phyloP scores from a whole-genome alignment of 2,797 vertebrate genomes.

The Simalia tracyae region DNA sequence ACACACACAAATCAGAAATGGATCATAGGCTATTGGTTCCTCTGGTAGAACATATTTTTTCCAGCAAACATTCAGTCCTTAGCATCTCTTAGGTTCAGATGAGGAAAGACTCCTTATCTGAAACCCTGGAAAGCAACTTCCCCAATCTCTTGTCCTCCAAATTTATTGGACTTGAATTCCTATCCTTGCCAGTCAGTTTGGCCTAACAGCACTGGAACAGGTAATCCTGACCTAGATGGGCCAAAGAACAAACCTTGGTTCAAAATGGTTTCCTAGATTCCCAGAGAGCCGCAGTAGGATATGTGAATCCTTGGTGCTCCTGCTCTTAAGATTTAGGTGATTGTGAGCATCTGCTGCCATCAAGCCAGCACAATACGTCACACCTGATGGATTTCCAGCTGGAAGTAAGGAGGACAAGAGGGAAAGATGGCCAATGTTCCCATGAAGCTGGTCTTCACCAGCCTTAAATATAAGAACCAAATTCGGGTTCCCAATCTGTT shows the following conservation, averaged over 20 bases:
- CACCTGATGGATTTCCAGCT: background rate
- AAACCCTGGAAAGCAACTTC: background rate
- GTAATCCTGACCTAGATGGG: background rate
- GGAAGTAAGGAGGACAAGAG: background rate
- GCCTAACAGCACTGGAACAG: background rate
- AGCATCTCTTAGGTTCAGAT: background rate
- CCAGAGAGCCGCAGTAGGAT: background rate
- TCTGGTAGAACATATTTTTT: background rate
- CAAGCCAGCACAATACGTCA: background rate
- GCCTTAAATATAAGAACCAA: background rate
- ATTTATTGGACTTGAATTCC: background rate
- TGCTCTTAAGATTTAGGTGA: background rate
- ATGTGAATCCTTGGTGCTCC: no score
- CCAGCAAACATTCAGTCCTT: background rate
- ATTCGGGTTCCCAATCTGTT: background rate
- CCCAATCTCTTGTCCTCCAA: background rate
- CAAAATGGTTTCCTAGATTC: background rate
- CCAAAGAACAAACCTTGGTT: background rate
- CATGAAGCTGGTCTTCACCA: background rate
- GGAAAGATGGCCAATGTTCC: background rate
- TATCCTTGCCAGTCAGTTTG: background rate
- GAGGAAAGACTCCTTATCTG: background rate
- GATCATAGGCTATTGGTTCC: background rate
- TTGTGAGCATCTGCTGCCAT: background rate
- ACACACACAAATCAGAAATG: background rate